A percentile compares a stretch with the other conserved stretches of the same genome.
Conservation (phyloP, 2,888 invertebrate genomes). For the Mechanitis messenoides region DNA sequence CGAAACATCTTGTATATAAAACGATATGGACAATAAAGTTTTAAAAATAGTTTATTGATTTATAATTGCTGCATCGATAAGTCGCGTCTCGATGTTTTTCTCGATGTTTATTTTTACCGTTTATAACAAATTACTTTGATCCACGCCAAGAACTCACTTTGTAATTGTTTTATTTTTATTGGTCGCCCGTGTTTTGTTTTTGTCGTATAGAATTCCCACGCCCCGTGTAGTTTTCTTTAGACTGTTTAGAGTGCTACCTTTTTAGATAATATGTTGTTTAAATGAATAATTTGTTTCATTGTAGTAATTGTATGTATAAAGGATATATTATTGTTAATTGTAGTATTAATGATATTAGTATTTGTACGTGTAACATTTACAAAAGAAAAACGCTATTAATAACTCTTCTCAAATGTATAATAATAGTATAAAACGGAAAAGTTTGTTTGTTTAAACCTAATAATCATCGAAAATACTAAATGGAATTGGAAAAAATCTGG, state of each 20-base stretch:
- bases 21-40: slow-evolving; percentile 24
- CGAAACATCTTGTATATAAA: slow-evolving; percentile 32
- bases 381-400: too few relatives aligned
- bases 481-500: too few relatives aligned
- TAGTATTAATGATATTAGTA: too few relatives aligned
- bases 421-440: too few relatives aligned
- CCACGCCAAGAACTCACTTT: slow-evolving; percentile 37
- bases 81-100: slow-evolving; percentile 38
- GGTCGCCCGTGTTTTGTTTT: slow-evolving; percentile 8
- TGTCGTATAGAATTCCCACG: slow-evolving; percentile 5
- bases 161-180: slow-evolving; percentile 29
- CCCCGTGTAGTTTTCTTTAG: background rate
- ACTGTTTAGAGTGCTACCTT: background rate
- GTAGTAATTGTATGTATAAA: too few relatives aligned
- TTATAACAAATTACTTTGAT: slow-evolving; percentile 44
- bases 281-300: too few relatives aligned
- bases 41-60: slow-evolving; percentile 46
- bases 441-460: too few relatives aligned
- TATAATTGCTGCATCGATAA: slow-evolving; percentile 43
- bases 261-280: background rate
- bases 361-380: too few relatives aligned
- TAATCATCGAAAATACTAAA: too few relatives aligned
- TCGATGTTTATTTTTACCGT: slow-evolving; percentile 34
- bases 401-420: too few relatives aligned
- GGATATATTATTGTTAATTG: too few relatives aligned